Evolutionary conservation across 2,888 invertebrate species (phyloP), one percentile per base, ranked within the genome.

Genomic region (Microchrysa polita): DNA sequence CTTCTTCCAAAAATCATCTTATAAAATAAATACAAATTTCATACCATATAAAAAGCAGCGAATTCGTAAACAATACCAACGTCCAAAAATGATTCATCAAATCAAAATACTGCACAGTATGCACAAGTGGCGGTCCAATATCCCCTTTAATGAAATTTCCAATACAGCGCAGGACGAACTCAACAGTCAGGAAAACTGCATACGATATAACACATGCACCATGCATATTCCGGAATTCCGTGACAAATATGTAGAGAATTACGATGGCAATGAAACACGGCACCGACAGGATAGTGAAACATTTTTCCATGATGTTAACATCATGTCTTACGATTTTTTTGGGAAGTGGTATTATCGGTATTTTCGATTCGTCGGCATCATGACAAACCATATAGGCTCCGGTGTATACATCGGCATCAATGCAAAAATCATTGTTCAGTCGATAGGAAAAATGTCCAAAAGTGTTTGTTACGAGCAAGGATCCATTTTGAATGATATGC

Each of bases 401-500:
- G 7, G 52, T 69, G 12, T 55, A 18, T 40, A 40, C 69, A 34
- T 55, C 16, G 4, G 55, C 55, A 14, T 69, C 69, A 1, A 69
- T 34, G 34, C 69, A 69, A 34, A 20, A 69, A 20, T 69, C 69
- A 55, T 69, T 18, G 16, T 57, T 20, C 7, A 69, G 16, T 57
- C 55, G 14, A 18, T 69, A 69, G 20, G 16, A 9, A 27, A 69
- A 69, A 10, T 55, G 55, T 12, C 69, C 69, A 40, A 34, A 69
- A 2, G 69, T 69, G 12, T 57, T 69, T 27, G 57, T 57, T 2
- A 69, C 40, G 18, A 69, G 14, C 20, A 69, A 16, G 7, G 69
- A 69, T 1, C 69, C 69, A 20, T 69, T 69, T 69, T 69, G 69
- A 14, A 69, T 69, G 18, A 69, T 69, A 20, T 57, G 40, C 4